These are phyloP conservation scores for Pelochelys cantorii DNA, from an alignment of 2,797 vertebrate genomes.

Conservation along the genomic window DNA sequence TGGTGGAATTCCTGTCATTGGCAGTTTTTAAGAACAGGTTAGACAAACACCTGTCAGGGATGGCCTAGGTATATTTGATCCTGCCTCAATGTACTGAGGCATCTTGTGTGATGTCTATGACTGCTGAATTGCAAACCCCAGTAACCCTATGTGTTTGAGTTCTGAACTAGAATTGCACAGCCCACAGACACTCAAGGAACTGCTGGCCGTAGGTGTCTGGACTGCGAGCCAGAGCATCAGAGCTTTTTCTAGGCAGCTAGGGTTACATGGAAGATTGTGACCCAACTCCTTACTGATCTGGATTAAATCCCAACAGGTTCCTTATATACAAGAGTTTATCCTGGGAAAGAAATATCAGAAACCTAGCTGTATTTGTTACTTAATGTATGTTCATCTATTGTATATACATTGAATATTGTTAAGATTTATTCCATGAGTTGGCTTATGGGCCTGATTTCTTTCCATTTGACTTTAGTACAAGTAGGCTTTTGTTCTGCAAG, in stretches of 20 bases:
- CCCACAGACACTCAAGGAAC: neutral
- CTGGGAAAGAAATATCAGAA: neutral
- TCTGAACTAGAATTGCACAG: neutral
- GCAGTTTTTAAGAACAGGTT: no score
- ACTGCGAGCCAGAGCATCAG: neutral
- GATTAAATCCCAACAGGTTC: neutral
- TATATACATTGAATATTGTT: no score
- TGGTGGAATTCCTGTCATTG: no score
- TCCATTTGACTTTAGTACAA: neutral
- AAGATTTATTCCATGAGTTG: neutral
- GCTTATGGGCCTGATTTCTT: neutral
- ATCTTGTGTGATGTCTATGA: no score
- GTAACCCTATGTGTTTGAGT: neutral
- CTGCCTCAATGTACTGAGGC: neutral
- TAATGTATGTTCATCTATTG: neutral
- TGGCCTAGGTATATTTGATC: neutral
- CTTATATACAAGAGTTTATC: neutral
- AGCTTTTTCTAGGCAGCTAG: neutral
- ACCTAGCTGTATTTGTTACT: neutral
- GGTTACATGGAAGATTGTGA: neutral
- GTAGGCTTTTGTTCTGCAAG: neutral
- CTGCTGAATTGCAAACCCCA: neutral
- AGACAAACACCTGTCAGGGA: no score
- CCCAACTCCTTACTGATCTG: no score
- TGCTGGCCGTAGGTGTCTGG: fast-evolving